Conservation (phyloP, 2,113 vertebrate genomes). For the Gadus chalcogrammus region DNA sequence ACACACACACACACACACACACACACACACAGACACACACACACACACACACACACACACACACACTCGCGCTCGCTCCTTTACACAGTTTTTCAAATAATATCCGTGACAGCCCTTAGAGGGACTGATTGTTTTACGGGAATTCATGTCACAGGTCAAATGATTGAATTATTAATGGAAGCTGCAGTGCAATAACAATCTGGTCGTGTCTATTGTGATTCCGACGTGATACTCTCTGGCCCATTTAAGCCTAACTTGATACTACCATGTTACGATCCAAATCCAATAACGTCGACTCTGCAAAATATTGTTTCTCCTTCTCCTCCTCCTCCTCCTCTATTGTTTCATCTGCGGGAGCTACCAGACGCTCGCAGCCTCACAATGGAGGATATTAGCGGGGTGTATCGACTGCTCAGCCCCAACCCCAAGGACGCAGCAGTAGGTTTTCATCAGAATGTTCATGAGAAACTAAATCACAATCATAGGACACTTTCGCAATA, state of each 20-base stretch:
- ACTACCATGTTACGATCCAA: conserved; percentile 67
- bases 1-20: no score
- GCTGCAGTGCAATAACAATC: conserved; percentile 67
- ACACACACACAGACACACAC: background rate
- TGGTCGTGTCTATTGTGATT: conserved; percentile 64
- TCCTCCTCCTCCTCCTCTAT: conserved; percentile 29
- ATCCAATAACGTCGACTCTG: conserved; percentile 68
- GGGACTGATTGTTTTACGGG: conserved; percentile 72
- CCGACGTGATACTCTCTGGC: conserved; percentile 57
- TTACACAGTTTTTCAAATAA: conserved; percentile 51
- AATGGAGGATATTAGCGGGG: conserved; percentile 43
- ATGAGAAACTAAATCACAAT: conserved; percentile 51
- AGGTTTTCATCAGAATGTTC: conserved; percentile 56
- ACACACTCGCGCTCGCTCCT: conserved; percentile 17
- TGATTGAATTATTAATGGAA: conserved; percentile 76
- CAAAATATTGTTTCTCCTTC: conserved; percentile 41
- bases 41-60: conserved; percentile 17
- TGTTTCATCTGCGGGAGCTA: conserved; percentile 58
- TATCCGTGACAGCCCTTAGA: conserved; percentile 60
- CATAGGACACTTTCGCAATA: conserved; percentile 43
- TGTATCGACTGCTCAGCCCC: conserved; percentile 59
- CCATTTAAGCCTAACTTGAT: conserved; percentile 59
- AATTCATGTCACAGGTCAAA: conserved; percentile 76
- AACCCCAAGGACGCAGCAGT: conserved; percentile 59
- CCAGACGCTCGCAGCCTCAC: conserved; percentile 32